Evolutionary conservation across 2,888 invertebrate genomes (phyloP), one percentile per base, ranked within the genome.

Genomic region (Cinara cedri): DNA sequence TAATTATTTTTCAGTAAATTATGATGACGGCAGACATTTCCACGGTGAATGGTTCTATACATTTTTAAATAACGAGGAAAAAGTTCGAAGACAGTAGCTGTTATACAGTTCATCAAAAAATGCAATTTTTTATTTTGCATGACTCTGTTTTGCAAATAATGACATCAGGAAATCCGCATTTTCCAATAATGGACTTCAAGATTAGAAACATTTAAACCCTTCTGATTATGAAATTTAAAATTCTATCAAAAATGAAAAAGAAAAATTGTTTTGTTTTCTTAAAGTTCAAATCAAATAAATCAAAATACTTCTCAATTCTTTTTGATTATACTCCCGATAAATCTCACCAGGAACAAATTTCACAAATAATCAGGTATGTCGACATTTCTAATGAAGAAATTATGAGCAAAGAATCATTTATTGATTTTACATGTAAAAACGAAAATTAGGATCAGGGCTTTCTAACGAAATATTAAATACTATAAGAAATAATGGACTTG

Each of bases 21-120:
- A 65, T 65, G 21, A 65, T 44, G 65, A 65, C 46, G 65, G 46
- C 9, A 65, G 65, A 65, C 46, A 46, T 13, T 65, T 44, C 46
- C 46, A 46, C 13, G 21, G 21, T 21, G 46, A 65, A 65, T 65
- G 65, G 46, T 65, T 65, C 11, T 65, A 65, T 65, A 46, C 16
- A 3, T 9, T 9, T 16, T 3, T 49, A 11, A 68, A 51, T 51
- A 68, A 68, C 16, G 24, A 26, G 49, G 26, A 51, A 24, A 66
- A 65, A 46, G 26, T 51, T 68, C 19, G 26, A 68, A 49, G 65
- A 65, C 65, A 65, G 19, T 65, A 44, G 44, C 11, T 65, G 26
- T 66, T 66, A 66, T 66, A 66, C 46, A 66, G 66, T 66, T 21
- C 21, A 66, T 46, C 46, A 24, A 63, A 63, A 63, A 34, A 63